These are phyloP conservation scores for Gymnoscopelus microlampas DNA, from an alignment of 2,797 vertebrate genomes.

Conservation along the genomic window DNA sequence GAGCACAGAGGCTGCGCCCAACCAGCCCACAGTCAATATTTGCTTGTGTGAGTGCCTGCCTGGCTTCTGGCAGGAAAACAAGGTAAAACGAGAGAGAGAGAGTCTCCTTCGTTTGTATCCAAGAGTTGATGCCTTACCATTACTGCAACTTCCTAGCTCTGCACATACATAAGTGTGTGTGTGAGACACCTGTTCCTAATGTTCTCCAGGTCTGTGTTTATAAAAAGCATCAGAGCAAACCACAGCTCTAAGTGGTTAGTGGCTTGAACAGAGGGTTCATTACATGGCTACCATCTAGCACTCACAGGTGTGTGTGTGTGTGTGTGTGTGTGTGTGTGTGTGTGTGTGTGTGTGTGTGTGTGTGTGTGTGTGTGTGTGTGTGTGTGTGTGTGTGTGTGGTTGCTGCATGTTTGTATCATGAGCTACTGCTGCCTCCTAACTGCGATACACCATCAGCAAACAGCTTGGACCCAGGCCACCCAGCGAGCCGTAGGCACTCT, in stretches of 20 bases:
- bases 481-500: slow-evolving; percentile 51
- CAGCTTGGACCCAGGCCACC: slow-evolving; percentile 67
- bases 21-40: slow-evolving; percentile 73
- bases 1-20: slow-evolving; percentile 37
- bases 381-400: background rate
- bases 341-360: background rate
- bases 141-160: slow-evolving; percentile 8
- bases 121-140: slow-evolving; percentile 4
- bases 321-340: background rate
- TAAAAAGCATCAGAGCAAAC: slow-evolving; percentile 62
- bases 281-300: slow-evolving; percentile 36
- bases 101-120: slow-evolving; percentile 27
- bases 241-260: slow-evolving; percentile 55
- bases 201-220: slow-evolving; percentile 63
- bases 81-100: slow-evolving; percentile 33
- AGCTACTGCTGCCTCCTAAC: slow-evolving; percentile 44
- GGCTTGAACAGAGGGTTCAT: slow-evolving; percentile 47
- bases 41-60: slow-evolving; percentile 58
- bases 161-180: slow-evolving; percentile 10
- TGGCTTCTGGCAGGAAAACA: slow-evolving; percentile 57
- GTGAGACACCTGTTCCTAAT: slow-evolving; percentile 59
- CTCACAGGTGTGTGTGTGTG: background rate
- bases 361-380: background rate
- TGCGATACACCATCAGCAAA: slow-evolving; percentile 49
- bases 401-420: slow-evolving; percentile 32